Evolutionary conservation across 2,888 invertebrate genomes (phyloP).

Genomic region (Cataglyphis albicans): DNA sequence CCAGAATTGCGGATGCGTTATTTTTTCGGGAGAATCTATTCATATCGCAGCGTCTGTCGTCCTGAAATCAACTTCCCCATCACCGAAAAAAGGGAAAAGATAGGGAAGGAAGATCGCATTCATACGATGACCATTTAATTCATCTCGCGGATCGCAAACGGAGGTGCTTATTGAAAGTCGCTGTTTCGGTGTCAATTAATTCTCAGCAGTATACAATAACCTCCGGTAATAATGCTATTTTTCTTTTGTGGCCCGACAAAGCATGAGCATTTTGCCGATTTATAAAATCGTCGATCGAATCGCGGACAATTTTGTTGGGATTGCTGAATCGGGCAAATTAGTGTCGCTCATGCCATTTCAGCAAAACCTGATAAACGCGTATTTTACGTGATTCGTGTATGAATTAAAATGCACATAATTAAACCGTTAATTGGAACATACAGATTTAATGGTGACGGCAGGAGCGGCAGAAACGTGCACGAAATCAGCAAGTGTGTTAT

Average conservation of each 20-base stretch:
- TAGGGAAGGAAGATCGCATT: not conserved
- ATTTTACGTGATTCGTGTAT: conserved; percentile 46
- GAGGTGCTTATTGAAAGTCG: conserved; percentile 19
- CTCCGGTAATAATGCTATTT: conserved; percentile 23
- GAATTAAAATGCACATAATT: conserved; percentile 51
- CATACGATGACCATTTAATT: conserved; percentile 50
- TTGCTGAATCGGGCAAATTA: conserved; percentile 32
- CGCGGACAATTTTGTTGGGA: conserved; percentile 11
- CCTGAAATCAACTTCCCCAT: conserved; percentile 29
- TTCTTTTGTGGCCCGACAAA: not conserved
- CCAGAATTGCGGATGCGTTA: conserved; percentile 56
- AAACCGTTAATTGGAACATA: conserved; percentile 50
- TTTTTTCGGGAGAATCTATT: conserved; percentile 48
- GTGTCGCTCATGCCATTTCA: not conserved
- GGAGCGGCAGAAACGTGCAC: conserved; percentile 22
- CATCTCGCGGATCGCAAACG: conserved; percentile 35
- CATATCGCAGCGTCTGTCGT: conserved; percentile 40
- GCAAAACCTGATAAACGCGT: conserved; percentile 23
- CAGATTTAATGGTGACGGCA: conserved; percentile 30
- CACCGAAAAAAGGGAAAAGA: conserved; percentile 1
- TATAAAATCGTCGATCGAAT: not conserved
- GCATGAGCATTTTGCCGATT: conserved; percentile 21
- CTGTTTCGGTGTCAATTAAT: conserved; percentile 31
- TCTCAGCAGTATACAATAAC: not conserved
- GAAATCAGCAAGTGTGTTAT: conserved; percentile 43